phyloP scores from a whole-genome alignment of 2,113 vertebrate genomes.

The Serinus canaria region DNA sequence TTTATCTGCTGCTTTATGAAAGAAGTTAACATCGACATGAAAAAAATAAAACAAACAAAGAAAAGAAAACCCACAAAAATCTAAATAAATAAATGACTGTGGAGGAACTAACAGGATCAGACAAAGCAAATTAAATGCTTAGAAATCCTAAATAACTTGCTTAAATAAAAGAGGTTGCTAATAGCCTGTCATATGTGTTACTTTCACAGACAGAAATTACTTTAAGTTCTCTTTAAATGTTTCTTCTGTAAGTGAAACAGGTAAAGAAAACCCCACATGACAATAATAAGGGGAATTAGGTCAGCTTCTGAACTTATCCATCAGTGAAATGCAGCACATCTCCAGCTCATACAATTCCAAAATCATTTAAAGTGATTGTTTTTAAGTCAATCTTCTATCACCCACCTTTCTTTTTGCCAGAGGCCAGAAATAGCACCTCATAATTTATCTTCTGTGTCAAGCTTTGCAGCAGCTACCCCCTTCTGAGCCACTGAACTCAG shows the following conservation, averaged over 20 bases:
- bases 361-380: constrained; percentile 30
- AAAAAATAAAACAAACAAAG: neutral
- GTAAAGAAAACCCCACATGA: neutral
- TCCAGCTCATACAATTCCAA: neutral
- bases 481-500: neutral
- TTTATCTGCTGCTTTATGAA: neutral
- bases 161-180: neutral
- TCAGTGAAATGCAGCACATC: neutral
- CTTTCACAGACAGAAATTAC: neutral
- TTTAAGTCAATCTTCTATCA: neutral
- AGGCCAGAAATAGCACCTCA: constrained; percentile 39
- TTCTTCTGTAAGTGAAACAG: neutral
- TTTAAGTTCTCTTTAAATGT: neutral
- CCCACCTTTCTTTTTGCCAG: neutral
- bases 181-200: neutral
- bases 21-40: neutral
- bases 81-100: neutral
- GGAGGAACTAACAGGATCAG: neutral
- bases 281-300: neutral
- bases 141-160: neutral
- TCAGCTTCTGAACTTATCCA: constrained; percentile 5
- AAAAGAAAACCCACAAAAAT: neutral
- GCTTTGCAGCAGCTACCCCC: constrained; percentile 10
- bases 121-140: neutral
- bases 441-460: neutral